A percentile compares a stretch with the other conserved stretches of the same genome.
These are phyloP conservation scores for Habroteleia sp. DNA, from an alignment of 2,888 invertebrate genomes.

Conservation along the genomic window DNA sequence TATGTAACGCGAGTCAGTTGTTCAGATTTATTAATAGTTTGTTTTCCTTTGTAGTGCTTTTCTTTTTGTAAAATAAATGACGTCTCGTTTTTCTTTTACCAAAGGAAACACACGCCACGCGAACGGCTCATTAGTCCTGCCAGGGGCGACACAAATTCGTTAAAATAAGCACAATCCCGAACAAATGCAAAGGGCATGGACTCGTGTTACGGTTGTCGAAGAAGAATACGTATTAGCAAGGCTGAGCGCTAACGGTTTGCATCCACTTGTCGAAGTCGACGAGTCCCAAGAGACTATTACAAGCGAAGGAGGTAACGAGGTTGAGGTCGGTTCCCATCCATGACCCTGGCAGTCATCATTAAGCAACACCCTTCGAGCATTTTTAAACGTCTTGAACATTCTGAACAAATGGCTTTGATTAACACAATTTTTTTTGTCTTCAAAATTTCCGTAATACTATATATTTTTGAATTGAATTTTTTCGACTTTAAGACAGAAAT, in stretches of 20 bases:
- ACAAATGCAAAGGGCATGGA: slow-evolving; percentile 51
- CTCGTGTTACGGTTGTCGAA: slow-evolving; percentile 56
- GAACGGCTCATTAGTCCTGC: slow-evolving; percentile 47
- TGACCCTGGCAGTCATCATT: slow-evolving; percentile 68
- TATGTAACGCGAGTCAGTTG: slow-evolving; percentile 25
- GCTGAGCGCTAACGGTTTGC: slow-evolving; percentile 64
- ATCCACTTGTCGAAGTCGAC: slow-evolving; percentile 66
- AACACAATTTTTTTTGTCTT: not conserved
- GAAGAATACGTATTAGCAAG: slow-evolving; percentile 38
- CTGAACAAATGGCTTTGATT: slow-evolving; percentile 12
- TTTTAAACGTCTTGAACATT: slow-evolving; percentile 38
- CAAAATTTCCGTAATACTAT: no score
- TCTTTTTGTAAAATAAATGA: slow-evolving; percentile 38
- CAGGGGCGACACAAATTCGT: slow-evolving; percentile 37
- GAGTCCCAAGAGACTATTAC: slow-evolving; percentile 48
- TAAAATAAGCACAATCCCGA: slow-evolving; percentile 48
- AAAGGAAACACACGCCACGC: slow-evolving; percentile 47
- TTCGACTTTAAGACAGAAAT: no score
- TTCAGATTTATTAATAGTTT: slow-evolving; percentile 50
- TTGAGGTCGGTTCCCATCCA: slow-evolving; percentile 68
- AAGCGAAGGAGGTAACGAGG: slow-evolving; percentile 68
- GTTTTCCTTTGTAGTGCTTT: slow-evolving; percentile 46
- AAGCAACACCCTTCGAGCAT: slow-evolving; percentile 60
- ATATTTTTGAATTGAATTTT: no score
- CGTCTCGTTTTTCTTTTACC: slow-evolving; percentile 46